Percentiles rank a stretch among this genome's conserved stretches.
These are phyloP conservation scores for Alces alces DNA, from an alignment of 2,113 vertebrate genomes.

Conservation along the genomic window DNA sequence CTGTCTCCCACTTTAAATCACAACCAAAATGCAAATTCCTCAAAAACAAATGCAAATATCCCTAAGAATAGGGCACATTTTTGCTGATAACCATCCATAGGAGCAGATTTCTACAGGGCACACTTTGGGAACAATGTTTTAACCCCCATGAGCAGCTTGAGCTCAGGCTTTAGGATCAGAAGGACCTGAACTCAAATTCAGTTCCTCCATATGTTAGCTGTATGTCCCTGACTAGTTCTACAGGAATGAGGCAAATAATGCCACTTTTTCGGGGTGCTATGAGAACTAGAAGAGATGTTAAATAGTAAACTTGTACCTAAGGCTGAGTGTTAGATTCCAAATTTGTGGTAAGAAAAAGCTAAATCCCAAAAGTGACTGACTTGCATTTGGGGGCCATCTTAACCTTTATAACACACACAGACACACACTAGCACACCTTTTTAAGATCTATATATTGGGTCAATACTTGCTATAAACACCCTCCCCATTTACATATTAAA, in stretches of 20 bases:
- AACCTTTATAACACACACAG: background rate
- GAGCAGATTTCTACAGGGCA: background rate
- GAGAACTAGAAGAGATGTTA: background rate
- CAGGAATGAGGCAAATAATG: background rate
- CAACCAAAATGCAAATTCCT: background rate
- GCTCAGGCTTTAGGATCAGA: background rate
- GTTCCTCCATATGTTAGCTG: background rate
- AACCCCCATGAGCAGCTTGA: background rate
- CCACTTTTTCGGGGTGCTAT: background rate
- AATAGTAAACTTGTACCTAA: background rate
- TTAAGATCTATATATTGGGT: background rate
- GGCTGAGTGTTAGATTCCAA: background rate
- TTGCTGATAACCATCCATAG: background rate
- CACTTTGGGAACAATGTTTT: background rate
- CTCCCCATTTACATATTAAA: background rate
- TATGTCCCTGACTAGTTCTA: background rate
- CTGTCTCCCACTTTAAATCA: background rate
- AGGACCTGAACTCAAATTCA: background rate
- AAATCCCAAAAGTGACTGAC: background rate
- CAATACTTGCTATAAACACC: background rate
- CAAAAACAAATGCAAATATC: background rate
- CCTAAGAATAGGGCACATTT: background rate
- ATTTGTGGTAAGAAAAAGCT: background rate
- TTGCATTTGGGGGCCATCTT: background rate
- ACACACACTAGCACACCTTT: background rate